These are phyloP conservation scores for Ondatra zibethicus DNA, from an alignment of 2,113 vertebrate species.

Conservation along the genomic window DNA sequence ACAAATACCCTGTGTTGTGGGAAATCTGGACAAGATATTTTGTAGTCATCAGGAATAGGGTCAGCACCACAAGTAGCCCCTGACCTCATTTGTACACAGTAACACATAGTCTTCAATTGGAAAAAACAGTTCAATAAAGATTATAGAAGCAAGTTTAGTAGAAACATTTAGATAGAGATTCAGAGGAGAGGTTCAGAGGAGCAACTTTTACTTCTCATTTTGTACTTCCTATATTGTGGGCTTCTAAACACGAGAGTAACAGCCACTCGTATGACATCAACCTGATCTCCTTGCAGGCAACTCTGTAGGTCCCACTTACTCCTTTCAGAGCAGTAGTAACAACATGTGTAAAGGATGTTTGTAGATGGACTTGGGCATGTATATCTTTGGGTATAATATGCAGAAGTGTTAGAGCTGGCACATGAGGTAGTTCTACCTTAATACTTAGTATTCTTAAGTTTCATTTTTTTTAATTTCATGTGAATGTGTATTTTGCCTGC, in stretches of 20 bases:
- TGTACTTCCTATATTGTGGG: background rate
- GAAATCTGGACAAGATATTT: background rate
- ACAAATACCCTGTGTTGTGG: background rate
- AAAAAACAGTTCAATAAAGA: constrained; percentile 12
- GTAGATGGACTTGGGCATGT: too few relatives aligned
- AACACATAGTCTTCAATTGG: background rate
- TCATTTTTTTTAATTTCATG: background rate
- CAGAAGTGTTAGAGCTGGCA: too few relatives aligned
- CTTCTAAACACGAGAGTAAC: background rate
- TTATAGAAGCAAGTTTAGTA: background rate
- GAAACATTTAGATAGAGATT: background rate
- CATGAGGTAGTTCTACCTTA: too few relatives aligned
- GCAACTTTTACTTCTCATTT: constrained; percentile 6
- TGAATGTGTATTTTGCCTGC: background rate
- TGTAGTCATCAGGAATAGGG: background rate
- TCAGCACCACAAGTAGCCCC: background rate
- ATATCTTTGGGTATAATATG: background rate
- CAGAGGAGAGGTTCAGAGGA: background rate
- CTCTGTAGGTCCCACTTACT: background rate
- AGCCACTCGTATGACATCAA: background rate
- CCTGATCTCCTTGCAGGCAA: background rate
- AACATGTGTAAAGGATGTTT: background rate
- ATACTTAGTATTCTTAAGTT: background rate
- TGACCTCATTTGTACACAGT: background rate
- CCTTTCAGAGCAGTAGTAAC: background rate